Conservation (phyloP, 2,797 vertebrate species). For the Gallirallus australis region DNA sequence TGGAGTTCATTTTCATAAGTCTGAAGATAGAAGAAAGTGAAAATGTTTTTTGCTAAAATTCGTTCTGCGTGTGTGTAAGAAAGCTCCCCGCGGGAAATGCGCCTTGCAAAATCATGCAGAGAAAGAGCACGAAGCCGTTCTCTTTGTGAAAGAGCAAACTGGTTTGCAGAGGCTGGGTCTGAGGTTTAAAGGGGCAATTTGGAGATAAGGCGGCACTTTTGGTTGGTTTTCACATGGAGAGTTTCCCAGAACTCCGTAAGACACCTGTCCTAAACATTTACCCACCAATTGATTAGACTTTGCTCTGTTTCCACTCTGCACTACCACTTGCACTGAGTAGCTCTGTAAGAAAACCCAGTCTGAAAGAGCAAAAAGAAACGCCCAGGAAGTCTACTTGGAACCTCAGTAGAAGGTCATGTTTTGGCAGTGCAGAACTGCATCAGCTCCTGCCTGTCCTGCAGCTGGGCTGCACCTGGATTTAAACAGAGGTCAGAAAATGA, state of each 20-base stretch:
- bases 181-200: background rate
- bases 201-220: background rate
- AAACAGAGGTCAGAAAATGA: background rate
- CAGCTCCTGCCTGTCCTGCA: background rate
- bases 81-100: constrained; percentile 17
- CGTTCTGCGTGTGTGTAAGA: background rate
- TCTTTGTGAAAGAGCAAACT: background rate
- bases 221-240: background rate
- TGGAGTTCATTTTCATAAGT: background rate
- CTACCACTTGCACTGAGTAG: background rate
- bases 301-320: background rate
- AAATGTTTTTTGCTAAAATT: constrained; percentile 26
- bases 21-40: constrained; percentile 8
- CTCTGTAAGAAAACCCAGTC: background rate
- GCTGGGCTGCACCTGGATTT: background rate
- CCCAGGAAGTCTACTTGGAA: background rate
- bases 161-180: background rate
- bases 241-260: background rate
- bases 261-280: background rate
- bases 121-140: background rate
- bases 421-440: background rate
- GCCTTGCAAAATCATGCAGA: background rate
- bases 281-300: background rate
- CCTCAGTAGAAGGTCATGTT: background rate
- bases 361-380: background rate